Evolutionary conservation across 23 tunicate species (phyloP).

Genomic region (Ascidia mentula): DNA sequence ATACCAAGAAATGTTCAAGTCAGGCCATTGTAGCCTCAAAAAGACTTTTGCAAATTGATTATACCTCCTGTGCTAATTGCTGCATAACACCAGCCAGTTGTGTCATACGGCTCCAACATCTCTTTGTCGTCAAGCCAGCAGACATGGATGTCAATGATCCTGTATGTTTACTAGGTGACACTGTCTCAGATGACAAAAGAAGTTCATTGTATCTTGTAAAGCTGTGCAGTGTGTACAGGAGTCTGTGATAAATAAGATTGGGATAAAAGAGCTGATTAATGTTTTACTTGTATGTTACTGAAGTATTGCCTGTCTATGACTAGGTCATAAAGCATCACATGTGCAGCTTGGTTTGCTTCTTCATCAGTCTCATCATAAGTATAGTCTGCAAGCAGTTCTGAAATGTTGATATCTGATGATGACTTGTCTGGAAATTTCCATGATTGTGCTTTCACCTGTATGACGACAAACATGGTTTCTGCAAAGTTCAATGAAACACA

Average conservation of each 20-base stretch:
- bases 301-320: conserved; percentile 74
- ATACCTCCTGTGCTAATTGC: conserved; percentile 63
- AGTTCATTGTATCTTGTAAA: conserved; percentile 82
- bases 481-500: not conserved
- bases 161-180: not conserved
- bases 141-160: conserved; percentile 46
- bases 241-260: conserved; percentile 10
- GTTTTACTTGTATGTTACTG: not conserved
- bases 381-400: conserved; percentile 32
- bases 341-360: conserved; percentile 71
- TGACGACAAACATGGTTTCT: not conserved
- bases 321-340: conserved; percentile 84
- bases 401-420: conserved; percentile 61
- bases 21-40: too few species aligned
- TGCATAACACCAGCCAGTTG: conserved; percentile 71
- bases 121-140: conserved; percentile 70
- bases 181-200: conserved; percentile 26
- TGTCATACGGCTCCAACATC: conserved; percentile 75
- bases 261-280: not conserved
- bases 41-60: too few species aligned
- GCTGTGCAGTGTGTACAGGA: conserved; percentile 68
- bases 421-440: conserved; percentile 92
- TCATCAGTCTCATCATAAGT: conserved; percentile 56
- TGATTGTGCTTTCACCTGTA: conserved; percentile 73
- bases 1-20: not conserved